phyloP scores from a whole-genome alignment of 2,797 vertebrate genomes.

The Cynodonichthys magdalenae region DNA sequence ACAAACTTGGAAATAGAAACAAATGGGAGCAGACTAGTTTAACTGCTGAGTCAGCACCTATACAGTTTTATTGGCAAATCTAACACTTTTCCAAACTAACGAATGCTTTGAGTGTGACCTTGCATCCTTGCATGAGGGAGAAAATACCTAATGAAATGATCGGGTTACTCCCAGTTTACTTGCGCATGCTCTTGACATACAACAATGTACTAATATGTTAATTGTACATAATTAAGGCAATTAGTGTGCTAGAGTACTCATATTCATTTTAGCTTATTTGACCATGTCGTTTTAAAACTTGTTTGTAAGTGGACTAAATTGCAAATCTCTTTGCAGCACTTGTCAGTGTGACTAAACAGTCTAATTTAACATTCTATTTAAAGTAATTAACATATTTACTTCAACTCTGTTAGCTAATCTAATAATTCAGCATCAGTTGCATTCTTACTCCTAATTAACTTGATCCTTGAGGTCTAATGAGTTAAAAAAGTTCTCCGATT shows the following conservation, averaged over 20 bases:
- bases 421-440: background rate
- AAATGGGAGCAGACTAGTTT: too few relatives aligned
- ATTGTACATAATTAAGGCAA: conserved; percentile 4
- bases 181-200: conserved; percentile 7
- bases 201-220: background rate
- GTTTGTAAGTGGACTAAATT: background rate
- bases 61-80: too few relatives aligned
- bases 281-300: background rate
- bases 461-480: background rate
- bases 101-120: background rate
- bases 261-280: background rate
- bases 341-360: background rate
- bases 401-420: background rate
- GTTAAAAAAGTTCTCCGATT: background rate
- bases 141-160: background rate
- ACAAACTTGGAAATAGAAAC: too few relatives aligned
- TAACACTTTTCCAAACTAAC: background rate
- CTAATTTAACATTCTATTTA: background rate
- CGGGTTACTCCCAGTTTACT: background rate
- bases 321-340: background rate
- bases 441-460: background rate
- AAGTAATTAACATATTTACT: conserved; percentile 3
- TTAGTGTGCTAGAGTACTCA: background rate
- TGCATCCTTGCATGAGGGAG: background rate
- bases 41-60: too few relatives aligned